Conservation (phyloP, 2,113 vertebrate genomes). For the Speoplatyrhinus poulsoni region DNA sequence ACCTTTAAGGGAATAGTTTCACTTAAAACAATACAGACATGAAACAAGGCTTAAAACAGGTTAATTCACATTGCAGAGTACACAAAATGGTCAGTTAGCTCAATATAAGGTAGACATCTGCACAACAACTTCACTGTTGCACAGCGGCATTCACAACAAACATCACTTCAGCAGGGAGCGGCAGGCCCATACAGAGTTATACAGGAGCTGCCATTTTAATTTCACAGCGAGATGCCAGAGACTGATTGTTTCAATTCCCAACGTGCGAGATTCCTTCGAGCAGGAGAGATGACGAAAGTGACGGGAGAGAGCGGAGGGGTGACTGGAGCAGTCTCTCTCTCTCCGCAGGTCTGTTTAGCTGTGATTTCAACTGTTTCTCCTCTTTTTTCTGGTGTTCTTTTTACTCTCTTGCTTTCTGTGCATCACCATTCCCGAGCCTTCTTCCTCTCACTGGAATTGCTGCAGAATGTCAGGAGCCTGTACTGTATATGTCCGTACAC, state of each 20-base stretch:
- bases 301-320: too few relatives aligned
- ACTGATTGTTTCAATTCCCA: too few relatives aligned
- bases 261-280: too few relatives aligned
- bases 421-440: conserved; percentile 3
- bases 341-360: not conserved
- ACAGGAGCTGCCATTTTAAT: too few relatives aligned
- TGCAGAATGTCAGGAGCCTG: conserved; percentile 3
- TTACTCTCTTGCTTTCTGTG: not conserved
- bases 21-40: conserved; percentile 4
- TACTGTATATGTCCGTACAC: too few relatives aligned
- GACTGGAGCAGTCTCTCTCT: not conserved
- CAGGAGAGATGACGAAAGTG: too few relatives aligned
- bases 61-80: not conserved
- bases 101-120: not conserved
- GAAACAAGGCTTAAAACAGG: not conserved
- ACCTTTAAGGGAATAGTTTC: too few relatives aligned
- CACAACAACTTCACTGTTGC: not conserved
- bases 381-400: not conserved
- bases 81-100: conserved; percentile 3
- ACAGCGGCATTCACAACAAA: too few relatives aligned
- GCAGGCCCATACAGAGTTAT: too few relatives aligned
- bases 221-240: too few relatives aligned
- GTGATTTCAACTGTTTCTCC: not conserved
- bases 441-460: conserved; percentile 23
- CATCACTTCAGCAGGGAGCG: too few relatives aligned